These are phyloP conservation scores for Taenioides sp. DNA, from an alignment of 2,797 vertebrate genomes.

Conservation along the genomic window DNA sequence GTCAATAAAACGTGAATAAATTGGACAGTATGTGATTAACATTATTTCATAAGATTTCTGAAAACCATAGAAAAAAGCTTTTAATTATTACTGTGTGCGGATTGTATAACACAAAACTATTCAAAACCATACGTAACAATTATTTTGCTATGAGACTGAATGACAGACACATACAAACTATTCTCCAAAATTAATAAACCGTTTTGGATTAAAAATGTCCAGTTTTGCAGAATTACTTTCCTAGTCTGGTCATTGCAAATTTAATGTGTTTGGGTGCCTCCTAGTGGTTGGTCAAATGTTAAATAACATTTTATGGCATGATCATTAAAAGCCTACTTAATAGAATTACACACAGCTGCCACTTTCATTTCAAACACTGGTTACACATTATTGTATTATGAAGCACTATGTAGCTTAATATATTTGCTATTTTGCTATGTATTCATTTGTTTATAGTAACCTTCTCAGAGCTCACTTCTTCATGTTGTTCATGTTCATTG, in stretches of 20 bases:
- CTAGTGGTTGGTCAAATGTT: constrained; percentile 6
- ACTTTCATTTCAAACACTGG: too few species aligned
- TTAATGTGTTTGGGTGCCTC: not conserved
- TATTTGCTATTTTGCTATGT: not conserved
- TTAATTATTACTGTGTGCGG: not conserved
- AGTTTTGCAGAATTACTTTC: not conserved
- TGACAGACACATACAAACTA: not conserved
- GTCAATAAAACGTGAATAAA: constrained; percentile 82
- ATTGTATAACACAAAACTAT: not conserved
- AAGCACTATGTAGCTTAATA: too few species aligned
- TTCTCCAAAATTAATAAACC: not conserved
- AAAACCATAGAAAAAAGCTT: not conserved
- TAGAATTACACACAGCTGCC: too few species aligned
- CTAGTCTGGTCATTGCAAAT: too few species aligned
- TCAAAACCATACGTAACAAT: not conserved
- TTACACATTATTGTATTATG: too few species aligned
- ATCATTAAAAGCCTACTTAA: too few species aligned
- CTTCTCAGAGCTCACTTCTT: not conserved
- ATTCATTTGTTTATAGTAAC: not conserved
- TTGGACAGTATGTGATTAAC: not conserved
- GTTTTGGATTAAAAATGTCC: not conserved
- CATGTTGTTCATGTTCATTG: too few species aligned
- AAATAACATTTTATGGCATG: not conserved
- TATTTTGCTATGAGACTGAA: not conserved
- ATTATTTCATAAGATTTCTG: not conserved